Evolutionary conservation across 2,888 invertebrate species (phyloP), one percentile per base, ranked within the genome.

Genomic region (Pseudococcus longispinus): DNA sequence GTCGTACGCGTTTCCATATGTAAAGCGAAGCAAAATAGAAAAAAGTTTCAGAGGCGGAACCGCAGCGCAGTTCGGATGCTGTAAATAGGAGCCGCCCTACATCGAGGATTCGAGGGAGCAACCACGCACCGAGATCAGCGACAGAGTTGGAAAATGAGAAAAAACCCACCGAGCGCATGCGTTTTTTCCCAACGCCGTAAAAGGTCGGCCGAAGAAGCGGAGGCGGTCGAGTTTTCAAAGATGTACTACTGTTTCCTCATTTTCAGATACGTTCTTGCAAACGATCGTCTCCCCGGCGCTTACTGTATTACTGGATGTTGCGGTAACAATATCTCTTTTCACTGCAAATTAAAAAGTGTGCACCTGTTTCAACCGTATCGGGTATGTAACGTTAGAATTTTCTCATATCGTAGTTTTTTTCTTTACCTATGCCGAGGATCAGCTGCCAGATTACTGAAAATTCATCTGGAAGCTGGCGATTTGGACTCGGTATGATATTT

Each of bases 261-360:
- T 80, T 80, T 80, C 77, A 80, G 77, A 80, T 80, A 32, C 77
- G 77, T 80, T 80, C 77, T 80, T 42, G 77, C 77, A 80, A 80
- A 80, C 77, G 37, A 80, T 80, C 77, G 77, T 80, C 42, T 60
- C 60, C 55, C 23, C 37, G 42, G 23, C 42, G 77, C 60, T 80
- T 80, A 80, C 77, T 42, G 77, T 42, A 42, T 80, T 80, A 80
- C 42, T n/a, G 77, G 77, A 80, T 80, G 77, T 42, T 80, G 77
- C 77, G 32, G 74, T 74, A 60, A 60, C 23, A 23, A 8, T 60
- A 9, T 60, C 20, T 23, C 20, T 60, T 23, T 29, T 70, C 6
- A 29, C 29, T 42, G 77, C 77, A n/a, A n/a, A 37, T 23, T 42
- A 18, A 20, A n/a, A 32, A 42, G 18, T 18, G 77, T 80, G 77